Evolutionary conservation across 2,888 invertebrate species (phyloP).

Genomic region (Cistogaster globosa): DNA sequence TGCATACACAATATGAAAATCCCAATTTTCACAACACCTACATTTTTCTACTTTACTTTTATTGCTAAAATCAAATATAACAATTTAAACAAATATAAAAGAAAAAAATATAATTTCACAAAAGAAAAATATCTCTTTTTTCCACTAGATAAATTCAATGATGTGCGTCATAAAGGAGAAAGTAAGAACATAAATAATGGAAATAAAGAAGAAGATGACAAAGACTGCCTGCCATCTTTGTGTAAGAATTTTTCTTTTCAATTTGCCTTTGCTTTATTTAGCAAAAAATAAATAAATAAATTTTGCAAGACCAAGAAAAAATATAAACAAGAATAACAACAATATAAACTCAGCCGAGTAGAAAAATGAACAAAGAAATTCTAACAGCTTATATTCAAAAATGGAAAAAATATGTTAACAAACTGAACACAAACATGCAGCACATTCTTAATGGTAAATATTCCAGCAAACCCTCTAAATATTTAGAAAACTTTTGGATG

Average conservation of each 20-base stretch:
- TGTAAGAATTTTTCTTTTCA: conserved; percentile 26
- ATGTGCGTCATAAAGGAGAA: conserved; percentile 45
- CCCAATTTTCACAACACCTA: not conserved
- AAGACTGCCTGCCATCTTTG: conserved; percentile 18
- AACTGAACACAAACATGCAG: not conserved
- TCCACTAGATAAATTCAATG: conserved; percentile 50
- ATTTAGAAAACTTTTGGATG: too few species aligned
- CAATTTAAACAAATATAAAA: conserved; percentile 6
- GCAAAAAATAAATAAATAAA: conserved; percentile 42
- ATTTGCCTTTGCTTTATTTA: conserved; percentile 44
- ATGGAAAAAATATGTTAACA: not conserved
- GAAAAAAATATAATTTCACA: conserved; percentile 2
- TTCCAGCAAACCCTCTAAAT: not conserved
- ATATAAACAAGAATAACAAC: conserved; percentile 15
- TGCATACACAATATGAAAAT: not conserved
- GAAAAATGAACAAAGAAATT: conserved; percentile 6
- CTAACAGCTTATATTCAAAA: not conserved
- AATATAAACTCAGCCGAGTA: conserved; percentile 38
- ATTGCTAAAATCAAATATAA: not conserved
- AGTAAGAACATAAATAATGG: conserved; percentile 12
- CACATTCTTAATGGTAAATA: not conserved
- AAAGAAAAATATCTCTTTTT: conserved; percentile 21
- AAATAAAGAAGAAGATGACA: not conserved
- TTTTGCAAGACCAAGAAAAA: not conserved
- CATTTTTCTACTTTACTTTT: not conserved